A percentile compares a stretch with the other conserved stretches of the same genome.
Evolutionary conservation across 2,113 vertebrate species (phyloP).

Genomic region (Sylvia atricapilla): DNA sequence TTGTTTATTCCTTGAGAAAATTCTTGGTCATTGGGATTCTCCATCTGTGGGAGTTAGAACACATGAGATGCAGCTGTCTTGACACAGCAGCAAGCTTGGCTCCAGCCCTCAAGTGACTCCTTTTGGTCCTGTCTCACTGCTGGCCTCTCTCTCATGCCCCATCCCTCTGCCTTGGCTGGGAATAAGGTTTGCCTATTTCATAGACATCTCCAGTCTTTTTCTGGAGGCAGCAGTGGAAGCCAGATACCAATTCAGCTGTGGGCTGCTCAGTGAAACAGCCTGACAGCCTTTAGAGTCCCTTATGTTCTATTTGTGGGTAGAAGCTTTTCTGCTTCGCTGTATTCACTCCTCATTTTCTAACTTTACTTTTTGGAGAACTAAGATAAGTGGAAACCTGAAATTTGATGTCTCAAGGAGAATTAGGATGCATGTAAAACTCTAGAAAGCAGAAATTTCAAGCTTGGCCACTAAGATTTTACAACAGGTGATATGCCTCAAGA

Average conservation of each 20-base stretch:
- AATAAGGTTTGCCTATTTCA: not conserved
- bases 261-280: not conserved
- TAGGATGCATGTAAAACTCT: not conserved
- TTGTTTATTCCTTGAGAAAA: not conserved
- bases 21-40: not conserved
- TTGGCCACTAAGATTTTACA: not conserved
- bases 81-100: not conserved
- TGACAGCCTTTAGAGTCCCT: not conserved
- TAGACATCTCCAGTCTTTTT: not conserved
- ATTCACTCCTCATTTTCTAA: not conserved
- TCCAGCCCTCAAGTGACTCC: not conserved
- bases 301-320: not conserved
- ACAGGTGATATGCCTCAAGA: not conserved
- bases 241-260: not conserved
- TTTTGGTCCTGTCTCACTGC: not conserved
- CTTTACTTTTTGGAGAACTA: not conserved
- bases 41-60: not conserved
- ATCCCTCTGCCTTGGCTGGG: not conserved
- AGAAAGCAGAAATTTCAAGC: not conserved
- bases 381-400: not conserved
- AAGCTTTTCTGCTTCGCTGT: not conserved
- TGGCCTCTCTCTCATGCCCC: not conserved
- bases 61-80: rapidly evolving
- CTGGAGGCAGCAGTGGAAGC: not conserved
- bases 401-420: not conserved